Percentiles rank a stretch among this genome's conserved stretches.
Evolutionary conservation across 1,140 invertebrate genomes (phyloP).

Genomic region (Tetragnatha versicolor): DNA sequence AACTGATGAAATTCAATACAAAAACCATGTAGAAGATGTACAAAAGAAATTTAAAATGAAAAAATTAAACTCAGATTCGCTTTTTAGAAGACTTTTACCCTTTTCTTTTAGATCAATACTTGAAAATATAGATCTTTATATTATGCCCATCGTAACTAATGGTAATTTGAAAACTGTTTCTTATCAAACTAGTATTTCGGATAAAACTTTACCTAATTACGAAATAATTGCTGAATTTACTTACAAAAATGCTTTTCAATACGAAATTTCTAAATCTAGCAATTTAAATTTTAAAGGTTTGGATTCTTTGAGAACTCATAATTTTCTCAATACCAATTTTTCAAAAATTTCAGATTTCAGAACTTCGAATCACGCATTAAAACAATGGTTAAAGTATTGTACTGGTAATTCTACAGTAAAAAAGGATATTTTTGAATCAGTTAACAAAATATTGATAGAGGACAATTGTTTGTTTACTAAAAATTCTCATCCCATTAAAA

Average conservation of each 20-base stretch:
- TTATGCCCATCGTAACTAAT: neutral
- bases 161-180: neutral
- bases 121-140: neutral
- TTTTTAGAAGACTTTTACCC: neutral
- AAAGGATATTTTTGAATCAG: neutral
- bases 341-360: neutral
- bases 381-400: too few relatives aligned
- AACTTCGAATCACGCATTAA: too few relatives aligned
- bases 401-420: too few relatives aligned
- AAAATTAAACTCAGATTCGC: neutral
- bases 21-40: neutral
- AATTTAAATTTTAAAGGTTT: neutral
- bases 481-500: conserved; percentile 14
- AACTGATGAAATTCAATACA: neutral
- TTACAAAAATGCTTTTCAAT: neutral
- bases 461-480: neutral
- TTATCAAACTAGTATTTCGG: neutral
- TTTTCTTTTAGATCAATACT: neutral
- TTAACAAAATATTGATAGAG: neutral
- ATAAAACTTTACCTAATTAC: neutral
- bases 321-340: neutral
- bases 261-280: conserved; percentile 1
- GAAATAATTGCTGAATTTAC: neutral
- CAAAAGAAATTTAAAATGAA: conserved; percentile 4
- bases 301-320: neutral